Conservation (phyloP, 2,888 invertebrate species). For the Druceiella hillmani region DNA sequence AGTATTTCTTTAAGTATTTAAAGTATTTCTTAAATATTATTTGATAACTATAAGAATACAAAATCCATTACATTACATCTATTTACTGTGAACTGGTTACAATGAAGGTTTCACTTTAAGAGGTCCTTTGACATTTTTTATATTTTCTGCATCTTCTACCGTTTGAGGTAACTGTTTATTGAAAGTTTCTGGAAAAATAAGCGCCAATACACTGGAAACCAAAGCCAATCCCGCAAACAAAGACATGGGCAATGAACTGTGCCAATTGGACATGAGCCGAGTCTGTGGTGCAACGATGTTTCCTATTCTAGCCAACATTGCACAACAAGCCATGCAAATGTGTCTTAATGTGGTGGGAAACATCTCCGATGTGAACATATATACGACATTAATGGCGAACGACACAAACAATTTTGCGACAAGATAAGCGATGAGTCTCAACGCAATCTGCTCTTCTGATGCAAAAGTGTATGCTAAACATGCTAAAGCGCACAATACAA, state of each 20-base stretch:
- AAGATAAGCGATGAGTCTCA: neutral
- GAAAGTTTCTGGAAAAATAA: constrained; percentile 42
- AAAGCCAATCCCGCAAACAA: constrained; percentile 36
- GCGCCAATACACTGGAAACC: constrained; percentile 33
- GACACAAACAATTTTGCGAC: neutral
- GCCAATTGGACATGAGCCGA: neutral
- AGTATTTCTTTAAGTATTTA: too few relatives aligned
- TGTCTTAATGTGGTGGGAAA: constrained; percentile 3
- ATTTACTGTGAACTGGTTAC: too few relatives aligned
- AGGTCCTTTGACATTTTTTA: too few relatives aligned
- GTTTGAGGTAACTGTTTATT: constrained; percentile 37
- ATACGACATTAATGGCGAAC: neutral
- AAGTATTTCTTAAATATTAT: too few relatives aligned
- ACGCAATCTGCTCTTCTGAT: too few relatives aligned
- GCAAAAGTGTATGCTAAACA: constrained; percentile 50
- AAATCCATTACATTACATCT: too few relatives aligned
- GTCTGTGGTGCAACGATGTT: constrained; percentile 23
- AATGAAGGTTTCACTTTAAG: too few relatives aligned
- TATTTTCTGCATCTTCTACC: constrained; percentile 35
- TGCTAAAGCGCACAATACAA: too few relatives aligned
- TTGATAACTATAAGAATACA: too few relatives aligned
- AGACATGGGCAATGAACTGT: constrained; percentile 37
- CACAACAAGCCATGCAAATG: constrained; percentile 2
- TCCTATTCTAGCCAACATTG: constrained; percentile 21
- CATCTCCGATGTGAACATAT: constrained; percentile 1